Evolutionary conservation across 2,797 vertebrate species (phyloP), one percentile per base, ranked within the genome.

Genomic region (Onychomys arenicola): DNA sequence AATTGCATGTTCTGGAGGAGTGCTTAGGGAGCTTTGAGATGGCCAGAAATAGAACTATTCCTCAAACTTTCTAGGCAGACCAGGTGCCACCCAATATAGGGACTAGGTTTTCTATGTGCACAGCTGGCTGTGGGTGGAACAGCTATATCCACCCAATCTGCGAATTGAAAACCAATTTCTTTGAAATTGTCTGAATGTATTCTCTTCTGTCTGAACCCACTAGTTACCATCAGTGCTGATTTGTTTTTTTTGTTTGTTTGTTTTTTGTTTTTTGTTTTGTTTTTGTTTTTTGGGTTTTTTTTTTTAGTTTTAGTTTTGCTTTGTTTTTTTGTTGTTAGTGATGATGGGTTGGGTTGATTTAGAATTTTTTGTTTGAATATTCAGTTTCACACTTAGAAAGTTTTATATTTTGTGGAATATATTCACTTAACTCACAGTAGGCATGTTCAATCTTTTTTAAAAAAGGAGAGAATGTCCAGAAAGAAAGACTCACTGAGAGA

Each of bases 101-200:
- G 92, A 96, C 92, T 94, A 84, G 69, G 94, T 93, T 97, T 97
- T 96, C 75, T 96, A 85, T 94, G 63, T 90, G 94, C 96, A 96
- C 97, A 97, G 97, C 94, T 97, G 97, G 96, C 78, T 81, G 97
- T 97, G 98, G 96, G 96, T 96, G 97, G 97, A 91, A 92, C 57
- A 96, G 89, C 91, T 92, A 77, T 97, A 90, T 67, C 91, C 82
- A 96, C 92, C 94, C 90, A 94, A 94, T 27, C 92, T 97, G 94
- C 69, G 83, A 96, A 94, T 49, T 95, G 83, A 92, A 96, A 97
- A 84, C 82, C 80, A 84, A n/a, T 96, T 80, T 89, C 86, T 94
- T 83, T 96, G 69, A 88, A 96, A 93, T 82, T 94, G 55, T 77
- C 92, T 92, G 32, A 90, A 96, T 81, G 69, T 87, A 27, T 91